Evolutionary conservation across 2,888 invertebrate genomes (phyloP).

Genomic region (Ochropleura plecta): DNA sequence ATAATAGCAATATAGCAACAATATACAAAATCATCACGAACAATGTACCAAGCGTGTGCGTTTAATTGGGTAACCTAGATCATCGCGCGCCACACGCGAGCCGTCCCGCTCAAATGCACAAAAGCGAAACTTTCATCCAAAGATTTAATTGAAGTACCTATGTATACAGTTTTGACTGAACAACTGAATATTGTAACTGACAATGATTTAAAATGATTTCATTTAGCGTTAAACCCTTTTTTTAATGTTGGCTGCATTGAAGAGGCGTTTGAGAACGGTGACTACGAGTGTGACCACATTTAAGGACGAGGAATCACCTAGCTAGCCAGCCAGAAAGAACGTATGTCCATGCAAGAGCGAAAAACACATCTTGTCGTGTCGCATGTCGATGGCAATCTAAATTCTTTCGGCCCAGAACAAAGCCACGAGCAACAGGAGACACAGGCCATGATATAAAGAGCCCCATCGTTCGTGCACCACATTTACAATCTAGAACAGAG

Average conservation of each 20-base stretch:
- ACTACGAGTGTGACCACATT: neutral
- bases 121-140: slow-evolving; percentile 73
- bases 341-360: neutral
- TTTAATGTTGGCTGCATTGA: neutral
- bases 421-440: too few relatives aligned
- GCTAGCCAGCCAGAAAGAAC: neutral
- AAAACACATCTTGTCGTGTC: neutral
- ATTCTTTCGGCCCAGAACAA: too few relatives aligned
- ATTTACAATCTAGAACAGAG: too few relatives aligned
- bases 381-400: neutral
- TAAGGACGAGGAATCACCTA: neutral
- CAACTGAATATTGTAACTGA: slow-evolving; percentile 34
- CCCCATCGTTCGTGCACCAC: too few relatives aligned
- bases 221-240: slow-evolving; percentile 14
- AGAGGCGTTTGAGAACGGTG: neutral
- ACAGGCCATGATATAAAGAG: too few relatives aligned
- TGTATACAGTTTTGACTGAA: slow-evolving; percentile 57
- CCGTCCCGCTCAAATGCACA: slow-evolving; percentile 69
- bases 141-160: slow-evolving; percentile 66
- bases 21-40: slow-evolving; percentile 57
- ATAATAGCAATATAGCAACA: slow-evolving; percentile 31
- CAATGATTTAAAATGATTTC: slow-evolving; percentile 20
- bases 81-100: slow-evolving; percentile 68
- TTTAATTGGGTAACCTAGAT: slow-evolving; percentile 75
- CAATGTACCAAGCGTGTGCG: slow-evolving; percentile 55